Conservation (phyloP, 2,797 vertebrate species). For the Lagodon rhomboides region DNA sequence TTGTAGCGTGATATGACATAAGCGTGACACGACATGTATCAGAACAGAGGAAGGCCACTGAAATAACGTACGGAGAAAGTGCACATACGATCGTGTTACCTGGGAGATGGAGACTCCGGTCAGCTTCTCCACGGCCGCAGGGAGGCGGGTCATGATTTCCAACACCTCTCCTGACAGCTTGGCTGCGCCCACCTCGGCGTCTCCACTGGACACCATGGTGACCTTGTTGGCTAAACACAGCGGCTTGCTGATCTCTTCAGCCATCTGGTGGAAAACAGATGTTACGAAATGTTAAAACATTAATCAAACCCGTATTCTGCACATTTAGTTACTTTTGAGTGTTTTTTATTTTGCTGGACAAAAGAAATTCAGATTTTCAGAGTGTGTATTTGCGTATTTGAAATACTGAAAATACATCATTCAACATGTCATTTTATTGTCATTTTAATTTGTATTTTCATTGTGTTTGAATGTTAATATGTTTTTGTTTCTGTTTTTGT, state of each 20-base stretch:
- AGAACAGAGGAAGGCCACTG: background rate
- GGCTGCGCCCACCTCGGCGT: constrained; percentile 86
- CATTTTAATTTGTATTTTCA: no score
- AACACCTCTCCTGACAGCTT: constrained; percentile 92
- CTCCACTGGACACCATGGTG: constrained; percentile 91
- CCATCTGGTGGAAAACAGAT: constrained; percentile 82
- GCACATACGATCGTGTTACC: constrained; percentile 72
- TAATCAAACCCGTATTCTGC: background rate
- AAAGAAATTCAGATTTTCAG: no score
- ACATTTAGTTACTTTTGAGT: no score
- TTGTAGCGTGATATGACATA: no score
- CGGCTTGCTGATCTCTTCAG: constrained; percentile 92
- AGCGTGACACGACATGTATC: no score
- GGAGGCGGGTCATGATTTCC: constrained; percentile 90
- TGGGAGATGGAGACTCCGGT: constrained; percentile 91
- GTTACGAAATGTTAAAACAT: background rate
- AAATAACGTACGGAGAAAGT: background rate
- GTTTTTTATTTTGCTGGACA: no score
- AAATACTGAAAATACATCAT: no score
- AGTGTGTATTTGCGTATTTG: no score
- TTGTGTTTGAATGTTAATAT: background rate
- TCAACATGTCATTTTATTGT: no score
- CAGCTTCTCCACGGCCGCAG: constrained; percentile 88
- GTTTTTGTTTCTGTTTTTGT: background rate
- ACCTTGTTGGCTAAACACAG: constrained; percentile 88